phyloP scores from a whole-genome alignment of 2,797 vertebrate species.

The Gorsachius magnificus region DNA sequence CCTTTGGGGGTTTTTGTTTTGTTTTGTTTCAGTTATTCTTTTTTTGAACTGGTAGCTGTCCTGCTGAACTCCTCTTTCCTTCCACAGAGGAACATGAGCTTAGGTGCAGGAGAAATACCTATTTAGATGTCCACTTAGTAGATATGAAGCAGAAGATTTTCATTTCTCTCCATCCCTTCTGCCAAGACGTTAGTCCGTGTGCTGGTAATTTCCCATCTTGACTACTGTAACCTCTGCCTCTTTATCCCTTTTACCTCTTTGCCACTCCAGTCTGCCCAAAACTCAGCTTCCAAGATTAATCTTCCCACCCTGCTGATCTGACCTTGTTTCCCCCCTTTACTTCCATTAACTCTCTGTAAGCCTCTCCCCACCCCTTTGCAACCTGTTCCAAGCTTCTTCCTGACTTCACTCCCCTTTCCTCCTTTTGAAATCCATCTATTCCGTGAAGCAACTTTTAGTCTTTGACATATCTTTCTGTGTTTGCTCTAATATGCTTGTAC shows the following conservation, averaged over 20 bases:
- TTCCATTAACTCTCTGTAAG: background rate
- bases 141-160: conserved; percentile 74
- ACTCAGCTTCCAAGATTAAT: conserved; percentile 26
- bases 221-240: conserved; percentile 66
- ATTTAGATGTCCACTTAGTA: conserved; percentile 75
- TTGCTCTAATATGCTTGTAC: background rate
- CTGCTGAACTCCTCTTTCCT: conserved; percentile 73
- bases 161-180: conserved; percentile 74
- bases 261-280: conserved; percentile 24
- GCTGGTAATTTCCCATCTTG: conserved; percentile 74
- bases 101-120: conserved; percentile 72
- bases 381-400: background rate
- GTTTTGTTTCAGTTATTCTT: background rate
- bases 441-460: background rate
- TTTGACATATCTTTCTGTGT: background rate
- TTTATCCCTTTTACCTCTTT: conserved; percentile 38
- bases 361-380: background rate
- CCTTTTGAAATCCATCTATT: conserved; percentile 10
- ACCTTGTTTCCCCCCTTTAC: background rate
- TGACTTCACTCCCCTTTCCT: conserved; percentile 2
- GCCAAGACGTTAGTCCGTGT: conserved; percentile 73
- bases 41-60: conserved; percentile 48
- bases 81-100: conserved; percentile 74
- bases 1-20: background rate
- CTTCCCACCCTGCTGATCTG: conserved; percentile 3